Base-by-base conservation (phyloP, 2,797 vertebrate species). In the Adrianichthys oophorus region DNA sequence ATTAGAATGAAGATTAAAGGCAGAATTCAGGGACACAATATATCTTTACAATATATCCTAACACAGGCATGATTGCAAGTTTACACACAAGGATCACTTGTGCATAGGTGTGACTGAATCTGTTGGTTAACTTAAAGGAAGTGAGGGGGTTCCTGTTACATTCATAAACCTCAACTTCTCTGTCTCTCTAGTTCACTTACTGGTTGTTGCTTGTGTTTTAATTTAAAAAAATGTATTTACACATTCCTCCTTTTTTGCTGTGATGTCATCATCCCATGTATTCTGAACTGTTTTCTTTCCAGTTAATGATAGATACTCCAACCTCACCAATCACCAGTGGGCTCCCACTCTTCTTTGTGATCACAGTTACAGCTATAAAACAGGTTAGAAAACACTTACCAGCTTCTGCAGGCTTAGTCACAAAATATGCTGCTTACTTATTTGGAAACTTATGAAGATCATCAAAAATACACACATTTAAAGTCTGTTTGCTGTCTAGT, bases 271-370 rank as follows among this genome's bases (percentile, higher is more conserved):
- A 13, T 32, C 2, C 13, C 2, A 3, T 8, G 7, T 1, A 48
- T 45, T 53, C 46, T 12, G 60, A 51, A 41, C 44, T 53, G 0
- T 0, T 4, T 4, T 73, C 65, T 85, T 78, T 89, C 10, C 79
- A 99, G 97, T 93, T 99, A 83, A 99, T 99, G 96, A 99, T 99
- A 77, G 98, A 99, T 83, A 98, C 97, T 43, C 98, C 98, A 57
- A 99, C 98, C 62, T 99, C 96, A 85, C 98, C 98, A 58, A 89
- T 98, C 85, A 99, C 98, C 82, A 99, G 98, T 59, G 98, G 98
- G 79, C 94, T 99, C 89, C 98, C 98, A 55, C 94, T 99, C 60
- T 98, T 99, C 90, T 99, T 99, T 89, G 98, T 99, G 83, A 99
- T 99, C 87, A 96, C 95, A 66, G 95, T 99, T 79, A 99, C 96